Evolutionary conservation across 2,113 vertebrate genomes (phyloP).

Genomic region (Machaerirhynchus nigripectus): DNA sequence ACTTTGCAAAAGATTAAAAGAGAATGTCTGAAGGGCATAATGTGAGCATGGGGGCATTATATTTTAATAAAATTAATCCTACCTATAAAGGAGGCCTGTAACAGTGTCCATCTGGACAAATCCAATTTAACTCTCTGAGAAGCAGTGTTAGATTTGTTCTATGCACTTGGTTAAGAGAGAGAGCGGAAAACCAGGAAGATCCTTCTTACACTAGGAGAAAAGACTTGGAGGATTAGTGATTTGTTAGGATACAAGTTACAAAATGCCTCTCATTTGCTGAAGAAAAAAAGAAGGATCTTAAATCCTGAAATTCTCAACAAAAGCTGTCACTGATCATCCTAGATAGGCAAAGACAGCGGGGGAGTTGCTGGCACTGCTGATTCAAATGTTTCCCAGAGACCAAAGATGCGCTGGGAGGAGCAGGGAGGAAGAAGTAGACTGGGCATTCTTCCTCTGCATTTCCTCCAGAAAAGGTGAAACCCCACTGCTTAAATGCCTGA

Average conservation of each 20-base stretch:
- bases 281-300: neutral
- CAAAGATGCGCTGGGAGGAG: neutral
- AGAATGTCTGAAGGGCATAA: constrained; percentile 44
- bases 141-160: neutral
- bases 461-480: neutral
- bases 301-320: neutral
- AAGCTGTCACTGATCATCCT: neutral
- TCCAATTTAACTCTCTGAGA: constrained; percentile 36
- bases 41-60: constrained; percentile 21
- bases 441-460: neutral
- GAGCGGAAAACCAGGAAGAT: neutral
- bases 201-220: neutral
- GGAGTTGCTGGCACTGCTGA: neutral
- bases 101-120: constrained; percentile 32
- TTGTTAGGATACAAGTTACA: neutral
- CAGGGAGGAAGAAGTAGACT: neutral
- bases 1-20: constrained; percentile 54
- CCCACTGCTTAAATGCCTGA: neutral
- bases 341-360: neutral
- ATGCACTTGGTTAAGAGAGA: neutral
- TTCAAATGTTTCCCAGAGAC: neutral
- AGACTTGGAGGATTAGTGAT: neutral
- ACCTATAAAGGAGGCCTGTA: constrained; percentile 16
- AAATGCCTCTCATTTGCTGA: neutral
- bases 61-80: constrained; percentile 56